Evolutionary conservation across 2,113 vertebrate species (phyloP), one percentile per base, ranked within the genome.

Genomic region (Ursus arctos): DNA sequence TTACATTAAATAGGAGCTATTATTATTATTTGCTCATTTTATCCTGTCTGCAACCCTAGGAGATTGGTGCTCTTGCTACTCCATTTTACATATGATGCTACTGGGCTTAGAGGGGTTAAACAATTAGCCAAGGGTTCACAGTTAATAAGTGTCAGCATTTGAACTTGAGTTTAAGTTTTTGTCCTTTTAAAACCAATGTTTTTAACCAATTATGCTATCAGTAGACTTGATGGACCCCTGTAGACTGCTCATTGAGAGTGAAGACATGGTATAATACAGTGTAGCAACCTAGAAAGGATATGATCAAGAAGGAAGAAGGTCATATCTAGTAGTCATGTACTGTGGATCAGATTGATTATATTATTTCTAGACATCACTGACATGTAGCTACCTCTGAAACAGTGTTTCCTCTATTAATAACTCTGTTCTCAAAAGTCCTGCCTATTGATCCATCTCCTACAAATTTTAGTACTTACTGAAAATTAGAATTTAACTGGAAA

Each of bases 401-500:
- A 94, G 83, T 81, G 24, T 63, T 92, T 84, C 43, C 10, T 33
- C 49, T 86, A 22, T 97, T 89, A 95, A 76, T 71, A 83, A 51
- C 21, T 65, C n/a, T 96, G 89, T 92, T 94, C 53, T 96, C n/a
- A 91, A 95, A 95, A 96, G 69, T 95, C 51, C 43, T 96, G 43
- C 61, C 63, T 97, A 88, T 95, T 90, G 74, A 97, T 94, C 63
- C 19, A 84, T 93, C 31, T 40, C 22, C 74, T 89, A 80, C 36
- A 92, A 94, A 97, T 96, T 97, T 97, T 97, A 96, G 51, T 97
- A 76, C 55, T 97, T 97, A 96, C 82, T 92, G 89, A 95, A 97
- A 97, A 96, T 96, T 96, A 88, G 36, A 92, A 91, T 97, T 98
- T 97, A 95, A 97, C 91, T 97, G 96, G 87, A 96, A 96, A 96